Conservation (phyloP, 2,888 invertebrate species). For the Nephrotoma guestfalica region DNA sequence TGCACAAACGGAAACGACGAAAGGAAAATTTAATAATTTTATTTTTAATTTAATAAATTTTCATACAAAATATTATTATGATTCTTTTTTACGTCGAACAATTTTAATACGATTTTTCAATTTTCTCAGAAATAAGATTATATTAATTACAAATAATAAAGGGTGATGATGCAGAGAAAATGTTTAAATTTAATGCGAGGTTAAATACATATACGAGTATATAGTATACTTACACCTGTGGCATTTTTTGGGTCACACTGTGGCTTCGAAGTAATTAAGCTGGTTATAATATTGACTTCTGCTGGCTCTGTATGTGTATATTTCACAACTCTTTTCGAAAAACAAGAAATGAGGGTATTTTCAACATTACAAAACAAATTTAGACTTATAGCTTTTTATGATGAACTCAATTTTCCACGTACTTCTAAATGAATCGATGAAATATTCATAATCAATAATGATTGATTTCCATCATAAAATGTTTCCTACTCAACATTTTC, state of each 20-base stretch:
- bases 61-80: background rate
- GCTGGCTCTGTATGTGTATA: background rate
- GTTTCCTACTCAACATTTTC: background rate
- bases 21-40: background rate
- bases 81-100: background rate
- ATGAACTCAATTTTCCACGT: background rate
- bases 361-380: background rate
- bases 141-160: background rate
- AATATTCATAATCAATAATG: background rate
- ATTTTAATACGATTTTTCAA: background rate
- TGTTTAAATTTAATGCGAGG: too few species aligned
- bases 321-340: background rate
- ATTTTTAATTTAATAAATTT: background rate
- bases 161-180: too few species aligned
- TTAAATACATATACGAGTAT: background rate
- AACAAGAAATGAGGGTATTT: background rate
- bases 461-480: background rate
- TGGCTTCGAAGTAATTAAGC: background rate
- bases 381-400: background rate
- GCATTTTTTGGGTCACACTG: background rate
- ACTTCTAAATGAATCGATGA: background rate
- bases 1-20: background rate
- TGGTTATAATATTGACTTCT: background rate
- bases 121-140: background rate
- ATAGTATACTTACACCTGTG: background rate